Percentiles rank a stretch among this genome's conserved stretches.
Evolutionary conservation across 2,888 invertebrate species (phyloP).

Genomic region (Tachina grossa): DNA sequence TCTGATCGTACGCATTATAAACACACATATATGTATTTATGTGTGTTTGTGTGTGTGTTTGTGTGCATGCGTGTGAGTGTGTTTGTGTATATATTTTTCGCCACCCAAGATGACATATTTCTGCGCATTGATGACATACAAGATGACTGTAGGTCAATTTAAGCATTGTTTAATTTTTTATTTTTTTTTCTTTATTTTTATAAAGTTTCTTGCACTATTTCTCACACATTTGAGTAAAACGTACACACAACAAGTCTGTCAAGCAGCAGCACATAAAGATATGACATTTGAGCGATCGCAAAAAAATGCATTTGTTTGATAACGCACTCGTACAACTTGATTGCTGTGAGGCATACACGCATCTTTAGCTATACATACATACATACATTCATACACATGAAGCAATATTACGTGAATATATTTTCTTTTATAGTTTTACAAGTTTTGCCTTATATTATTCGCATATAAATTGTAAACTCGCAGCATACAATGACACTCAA

Average conservation of each 20-base stretch:
- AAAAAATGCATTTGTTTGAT: constrained; percentile 39
- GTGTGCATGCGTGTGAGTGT: background rate
- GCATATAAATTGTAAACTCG: constrained; percentile 8
- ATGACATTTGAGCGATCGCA: constrained; percentile 51
- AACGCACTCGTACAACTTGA: constrained; percentile 41
- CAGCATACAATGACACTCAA: constrained; percentile 64
- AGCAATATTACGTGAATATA: constrained; percentile 1
- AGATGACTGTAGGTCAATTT: constrained; percentile 59
- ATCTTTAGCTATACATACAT: constrained; percentile 1
- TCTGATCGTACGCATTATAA: background rate
- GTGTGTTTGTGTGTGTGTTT: too few relatives aligned
- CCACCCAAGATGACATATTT: constrained; percentile 49
- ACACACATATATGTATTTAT: too few relatives aligned
- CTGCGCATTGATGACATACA: constrained; percentile 23
- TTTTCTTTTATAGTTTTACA: background rate
- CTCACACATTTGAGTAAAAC: constrained; percentile 22
- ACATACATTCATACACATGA: background rate
- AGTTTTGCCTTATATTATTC: background rate
- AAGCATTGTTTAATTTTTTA: constrained; percentile 16
- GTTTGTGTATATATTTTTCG: constrained; percentile 8
- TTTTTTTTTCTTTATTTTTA: constrained; percentile 8
- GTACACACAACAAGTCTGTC: background rate
- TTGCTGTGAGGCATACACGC: constrained; percentile 34
- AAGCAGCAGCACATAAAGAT: constrained; percentile 13
- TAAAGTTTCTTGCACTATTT: constrained; percentile 43